These are phyloP conservation scores for Adrianichthys oophorus DNA, from an alignment of 2,797 vertebrate species.

Conservation along the genomic window DNA sequence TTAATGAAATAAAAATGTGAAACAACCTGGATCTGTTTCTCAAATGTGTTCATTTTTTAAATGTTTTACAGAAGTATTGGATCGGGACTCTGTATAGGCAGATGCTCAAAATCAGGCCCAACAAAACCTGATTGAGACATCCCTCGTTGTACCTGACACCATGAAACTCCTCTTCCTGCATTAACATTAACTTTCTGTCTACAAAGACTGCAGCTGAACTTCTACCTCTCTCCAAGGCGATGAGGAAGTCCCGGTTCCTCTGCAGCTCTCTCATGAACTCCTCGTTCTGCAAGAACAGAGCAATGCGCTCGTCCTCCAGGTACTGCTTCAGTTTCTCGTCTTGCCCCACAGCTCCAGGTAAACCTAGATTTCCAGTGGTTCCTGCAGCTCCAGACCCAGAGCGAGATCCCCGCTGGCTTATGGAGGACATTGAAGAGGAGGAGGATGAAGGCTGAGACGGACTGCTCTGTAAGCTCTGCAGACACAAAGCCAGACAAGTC, in stretches of 20 bases:
- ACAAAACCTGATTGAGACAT: too few species aligned
- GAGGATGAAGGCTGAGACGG: slow-evolving; percentile 65
- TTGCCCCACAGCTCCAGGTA: slow-evolving; percentile 77
- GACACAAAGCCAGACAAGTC: slow-evolving; percentile 12
- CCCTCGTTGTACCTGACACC: too few species aligned
- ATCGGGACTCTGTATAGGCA: too few species aligned
- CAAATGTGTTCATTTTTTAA: too few species aligned
- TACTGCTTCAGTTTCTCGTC: slow-evolving; percentile 94
- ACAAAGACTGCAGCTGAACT: neutral
- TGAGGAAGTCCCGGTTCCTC: slow-evolving; percentile 93
- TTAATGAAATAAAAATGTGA: too few species aligned
- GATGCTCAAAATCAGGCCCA: too few species aligned
- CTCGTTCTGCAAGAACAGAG: slow-evolving; percentile 94
- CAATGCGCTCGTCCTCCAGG: slow-evolving; percentile 93
- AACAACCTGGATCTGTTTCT: too few species aligned
- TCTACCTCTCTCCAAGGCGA: slow-evolving; percentile 92
- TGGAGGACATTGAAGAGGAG: slow-evolving; percentile 68
- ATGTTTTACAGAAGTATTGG: too few species aligned
- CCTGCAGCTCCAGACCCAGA: slow-evolving; percentile 38
- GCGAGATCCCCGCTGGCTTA: slow-evolving; percentile 49
- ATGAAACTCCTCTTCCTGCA: neutral
- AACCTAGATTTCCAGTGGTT: slow-evolving; percentile 40
- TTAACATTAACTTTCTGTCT: neutral
- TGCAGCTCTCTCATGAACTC: slow-evolving; percentile 98
- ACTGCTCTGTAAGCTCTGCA: slow-evolving; percentile 74